Evolutionary conservation across 2,113 vertebrate genomes (phyloP).

Genomic region (Eulemur macaco): DNA sequence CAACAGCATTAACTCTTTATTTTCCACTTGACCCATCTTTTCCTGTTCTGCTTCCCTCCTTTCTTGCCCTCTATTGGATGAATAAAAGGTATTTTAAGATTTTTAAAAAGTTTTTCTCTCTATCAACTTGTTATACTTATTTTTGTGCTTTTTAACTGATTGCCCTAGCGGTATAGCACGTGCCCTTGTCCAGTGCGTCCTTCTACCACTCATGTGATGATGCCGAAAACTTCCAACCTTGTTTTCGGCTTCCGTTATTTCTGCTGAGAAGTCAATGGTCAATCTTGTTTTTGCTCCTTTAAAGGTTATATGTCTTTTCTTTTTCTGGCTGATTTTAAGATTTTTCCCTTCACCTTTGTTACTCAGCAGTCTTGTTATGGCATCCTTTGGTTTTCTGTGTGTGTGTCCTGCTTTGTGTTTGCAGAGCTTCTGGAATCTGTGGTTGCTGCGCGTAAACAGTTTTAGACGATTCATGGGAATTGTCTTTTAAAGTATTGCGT

Average conservation of each 20-base stretch:
- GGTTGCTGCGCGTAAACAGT: no score
- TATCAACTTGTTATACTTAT: not conserved
- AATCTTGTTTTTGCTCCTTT: not conserved
- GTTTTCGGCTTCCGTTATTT: not conserved
- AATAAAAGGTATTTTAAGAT: not conserved
- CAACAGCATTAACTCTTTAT: no score
- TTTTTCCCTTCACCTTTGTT: no score
- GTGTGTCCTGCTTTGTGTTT: not conserved
- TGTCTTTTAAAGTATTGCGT: not conserved
- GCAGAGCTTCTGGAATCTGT: not conserved
- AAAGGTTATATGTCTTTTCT: not conserved
- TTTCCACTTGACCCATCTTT: not conserved
- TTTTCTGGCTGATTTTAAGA: not conserved
- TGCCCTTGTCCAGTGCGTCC: no score
- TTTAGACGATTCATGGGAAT: not conserved
- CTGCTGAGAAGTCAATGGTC: not conserved
- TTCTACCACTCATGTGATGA: rapidly evolving
- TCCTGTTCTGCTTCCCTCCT: not conserved
- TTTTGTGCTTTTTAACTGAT: not conserved
- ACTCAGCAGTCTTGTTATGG: no score
- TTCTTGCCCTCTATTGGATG: not conserved
- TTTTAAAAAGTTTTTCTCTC: not conserved
- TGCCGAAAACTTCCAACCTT: rapidly evolving
- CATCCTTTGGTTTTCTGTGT: not conserved
- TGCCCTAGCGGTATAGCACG: not conserved